Base-by-base conservation (phyloP, 2,888 invertebrate genomes). In the Chorisops tibialis region DNA sequence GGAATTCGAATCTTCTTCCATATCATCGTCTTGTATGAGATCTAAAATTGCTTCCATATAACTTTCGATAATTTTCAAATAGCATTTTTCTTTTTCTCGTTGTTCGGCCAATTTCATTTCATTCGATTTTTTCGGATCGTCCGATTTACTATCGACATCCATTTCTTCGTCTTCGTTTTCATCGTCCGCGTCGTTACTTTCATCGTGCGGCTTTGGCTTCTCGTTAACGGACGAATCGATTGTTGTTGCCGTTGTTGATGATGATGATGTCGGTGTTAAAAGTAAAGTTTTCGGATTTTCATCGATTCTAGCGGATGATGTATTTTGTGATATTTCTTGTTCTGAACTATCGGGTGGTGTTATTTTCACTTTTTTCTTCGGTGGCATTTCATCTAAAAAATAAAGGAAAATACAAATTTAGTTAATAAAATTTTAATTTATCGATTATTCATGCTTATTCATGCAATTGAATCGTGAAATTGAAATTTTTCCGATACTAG, bases 1-100 rank as follows among this genome's bases (percentile, higher is more conserved):
- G 11, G 56, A 54, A 11, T 54, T 48, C n/a, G 54, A 52, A 37
- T 54, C 62, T 16, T 62, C 62, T 22, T 56, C 52, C 11, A 47
- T 52, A n/a, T 62, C 58, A 41, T 77, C 77, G 21, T 74, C 72
- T 65, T 77, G 75, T 59, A 78, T 73, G 50, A 77, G 71, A 54
- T 70, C 69, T 45, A 78, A 70, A 66, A 78, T 77, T 60, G 71
- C 72, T 62, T 74, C 73, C 21, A 78, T 77, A 60, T 76, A 76
- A n/a, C 75, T 72, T 63, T 78, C 77, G 72, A 78, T 76, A 21
- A 75, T 77, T 37, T 70, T 69, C 63, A 78, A 65, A 1, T 73
- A 69, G 67, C 70, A 73, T 4, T 75, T 68, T n/a, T 75, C 73
- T 49, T 74, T 72, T 50, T 75, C 72, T 16, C 72, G 72, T 62